These are phyloP conservation scores for Hemaris fuciformis DNA, from an alignment of 2,888 invertebrate species.

Conservation along the genomic window DNA sequence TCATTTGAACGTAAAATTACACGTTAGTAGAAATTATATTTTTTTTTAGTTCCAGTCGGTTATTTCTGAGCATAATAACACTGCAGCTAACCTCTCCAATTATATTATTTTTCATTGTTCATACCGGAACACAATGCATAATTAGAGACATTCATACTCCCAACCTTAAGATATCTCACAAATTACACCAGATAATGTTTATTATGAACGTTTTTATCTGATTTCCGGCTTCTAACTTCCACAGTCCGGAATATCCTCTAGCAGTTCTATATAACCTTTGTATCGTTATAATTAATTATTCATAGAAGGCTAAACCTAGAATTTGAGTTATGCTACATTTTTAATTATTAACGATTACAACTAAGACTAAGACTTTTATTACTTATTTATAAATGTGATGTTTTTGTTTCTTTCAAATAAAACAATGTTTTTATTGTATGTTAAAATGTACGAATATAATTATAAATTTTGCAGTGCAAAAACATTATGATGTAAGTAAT, in stretches of 20 bases:
- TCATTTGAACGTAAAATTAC: neutral
- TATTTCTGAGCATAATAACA: neutral
- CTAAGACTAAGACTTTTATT: neutral
- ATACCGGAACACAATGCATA: neutral
- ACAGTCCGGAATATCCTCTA: neutral
- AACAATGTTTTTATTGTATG: too few species aligned
- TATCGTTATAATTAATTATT: neutral
- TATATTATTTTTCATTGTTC: slow-evolving; percentile 1
- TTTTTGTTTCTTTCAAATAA: neutral
- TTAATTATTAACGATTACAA: neutral
- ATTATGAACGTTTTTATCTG: neutral
- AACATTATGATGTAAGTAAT: too few species aligned
- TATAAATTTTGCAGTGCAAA: too few species aligned
- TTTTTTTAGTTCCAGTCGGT: neutral
- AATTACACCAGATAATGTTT: slow-evolving; percentile 5
- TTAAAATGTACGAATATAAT: too few species aligned
- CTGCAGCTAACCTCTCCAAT: neutral
- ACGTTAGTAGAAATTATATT: neutral
- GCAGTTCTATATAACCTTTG: slow-evolving; percentile 3
- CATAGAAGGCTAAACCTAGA: neutral
- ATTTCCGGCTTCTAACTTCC: neutral
- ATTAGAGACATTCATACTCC: neutral
- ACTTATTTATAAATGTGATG: neutral
- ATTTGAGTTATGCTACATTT: neutral
- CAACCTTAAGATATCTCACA: neutral